These are phyloP conservation scores for Morphnarchus princeps DNA, from an alignment of 2,113 vertebrate genomes.

Conservation along the genomic window DNA sequence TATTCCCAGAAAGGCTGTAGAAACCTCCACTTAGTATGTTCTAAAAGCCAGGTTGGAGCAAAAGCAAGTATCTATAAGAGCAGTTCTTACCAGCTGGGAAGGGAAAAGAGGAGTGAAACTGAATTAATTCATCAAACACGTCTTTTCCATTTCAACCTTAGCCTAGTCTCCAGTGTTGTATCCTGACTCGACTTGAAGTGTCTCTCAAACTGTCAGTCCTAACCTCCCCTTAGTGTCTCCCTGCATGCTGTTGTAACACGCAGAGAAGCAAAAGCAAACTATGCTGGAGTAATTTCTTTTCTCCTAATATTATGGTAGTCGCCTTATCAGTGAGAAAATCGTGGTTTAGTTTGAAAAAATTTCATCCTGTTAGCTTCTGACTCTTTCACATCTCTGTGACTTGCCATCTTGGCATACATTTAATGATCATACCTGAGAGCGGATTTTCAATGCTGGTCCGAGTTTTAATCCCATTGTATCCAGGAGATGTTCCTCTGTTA, in stretches of 20 bases:
- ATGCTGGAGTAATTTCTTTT: not conserved
- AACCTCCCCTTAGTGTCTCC: not conserved
- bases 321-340: not conserved
- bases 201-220: not conserved
- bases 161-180: not conserved
- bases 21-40: not conserved
- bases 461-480: slow-evolving; percentile 92
- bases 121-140: not conserved
- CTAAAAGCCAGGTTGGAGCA: not conserved
- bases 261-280: not conserved
- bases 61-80: not conserved
- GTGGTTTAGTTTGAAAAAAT: not conserved
- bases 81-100: not conserved
- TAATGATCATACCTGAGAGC: slow-evolving; percentile 83
- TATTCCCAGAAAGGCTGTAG: not conserved
- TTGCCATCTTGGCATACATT: not conserved
- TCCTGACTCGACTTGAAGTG: not conserved
- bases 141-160: not conserved
- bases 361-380: not conserved
- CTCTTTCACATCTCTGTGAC: not conserved
- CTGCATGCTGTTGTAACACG: not conserved
- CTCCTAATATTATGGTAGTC: not conserved
- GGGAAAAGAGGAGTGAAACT: not conserved
- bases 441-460: slow-evolving; percentile 92
- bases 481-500: slow-evolving; percentile 94